A percentile compares a stretch with the other conserved stretches of the same genome.
phyloP scores from a whole-genome alignment of 2,888 invertebrate species.

The Aquatica leii region DNA sequence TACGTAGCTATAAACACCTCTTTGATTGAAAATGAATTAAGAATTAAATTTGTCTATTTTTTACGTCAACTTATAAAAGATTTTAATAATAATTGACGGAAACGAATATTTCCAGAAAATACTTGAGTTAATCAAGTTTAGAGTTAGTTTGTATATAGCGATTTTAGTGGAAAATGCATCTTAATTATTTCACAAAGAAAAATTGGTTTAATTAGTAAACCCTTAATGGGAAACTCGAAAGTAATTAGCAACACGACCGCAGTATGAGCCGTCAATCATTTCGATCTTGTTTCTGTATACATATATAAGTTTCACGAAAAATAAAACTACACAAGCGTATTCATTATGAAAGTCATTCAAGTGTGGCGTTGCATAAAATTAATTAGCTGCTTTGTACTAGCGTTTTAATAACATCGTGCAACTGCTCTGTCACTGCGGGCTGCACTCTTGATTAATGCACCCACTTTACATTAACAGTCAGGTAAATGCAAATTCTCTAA shows the following conservation, averaged over 20 bases:
- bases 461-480: constrained; percentile 62
- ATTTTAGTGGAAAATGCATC: neutral
- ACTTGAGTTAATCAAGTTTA: no score
- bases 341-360: constrained; percentile 60
- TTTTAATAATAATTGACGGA: no score
- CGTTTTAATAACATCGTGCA: constrained; percentile 59
- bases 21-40: no score
- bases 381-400: constrained; percentile 60
- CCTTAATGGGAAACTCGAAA: constrained; percentile 28
- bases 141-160: no score
- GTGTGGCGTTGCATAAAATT: constrained; percentile 62
- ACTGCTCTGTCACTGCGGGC: constrained; percentile 55
- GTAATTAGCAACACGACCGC: constrained; percentile 46
- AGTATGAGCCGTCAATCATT: constrained; percentile 50
- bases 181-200: constrained; percentile 17
- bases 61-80: no score
- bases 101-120: no score
- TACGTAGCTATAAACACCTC: no score
- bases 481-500: constrained; percentile 53
- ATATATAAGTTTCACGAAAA: constrained; percentile 46
- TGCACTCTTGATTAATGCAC: constrained; percentile 60
- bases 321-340: constrained; percentile 48
- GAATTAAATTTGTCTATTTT: no score
- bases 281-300: constrained; percentile 41
- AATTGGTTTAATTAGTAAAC: constrained; percentile 37